A percentile compares a stretch with the other conserved stretches of the same genome.
phyloP scores from a whole-genome alignment of 2,113 vertebrate species.

The Xiphophorus hellerii region DNA sequence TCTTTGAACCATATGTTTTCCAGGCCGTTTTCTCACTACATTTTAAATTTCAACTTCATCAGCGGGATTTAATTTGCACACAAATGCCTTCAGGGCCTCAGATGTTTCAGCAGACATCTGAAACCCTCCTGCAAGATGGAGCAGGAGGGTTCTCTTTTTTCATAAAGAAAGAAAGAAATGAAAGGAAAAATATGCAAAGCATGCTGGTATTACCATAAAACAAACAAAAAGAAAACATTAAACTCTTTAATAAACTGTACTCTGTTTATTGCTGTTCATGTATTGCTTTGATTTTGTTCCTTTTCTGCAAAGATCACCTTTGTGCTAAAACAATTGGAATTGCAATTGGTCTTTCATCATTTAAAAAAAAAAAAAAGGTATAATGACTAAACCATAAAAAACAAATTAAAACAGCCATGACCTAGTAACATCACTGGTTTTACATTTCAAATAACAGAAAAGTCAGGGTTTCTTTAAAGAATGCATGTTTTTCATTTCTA shows the following conservation, averaged over 20 bases:
- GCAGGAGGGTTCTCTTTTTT: too few species aligned
- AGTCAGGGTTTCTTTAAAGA: constrained; percentile 1
- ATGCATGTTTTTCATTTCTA: constrained; percentile 9
- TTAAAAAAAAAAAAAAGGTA: not conserved
- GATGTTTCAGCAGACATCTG: not conserved
- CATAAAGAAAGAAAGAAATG: not conserved
- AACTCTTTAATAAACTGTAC: not conserved
- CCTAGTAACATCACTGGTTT: constrained; percentile 12
- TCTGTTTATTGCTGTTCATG: not conserved
- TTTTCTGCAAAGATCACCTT: constrained; percentile 2
- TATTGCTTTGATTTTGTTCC: not conserved
- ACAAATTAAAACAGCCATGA: constrained; percentile 32
- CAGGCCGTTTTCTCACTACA: not conserved
- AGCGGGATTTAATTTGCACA: not conserved
- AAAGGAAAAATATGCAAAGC: not conserved
- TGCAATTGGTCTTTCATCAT: not conserved
- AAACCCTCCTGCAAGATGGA: not conserved
- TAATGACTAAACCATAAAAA: not conserved
- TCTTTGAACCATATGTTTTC: not conserved
- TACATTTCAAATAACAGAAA: constrained; percentile 48
- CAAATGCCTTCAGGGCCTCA: not conserved
- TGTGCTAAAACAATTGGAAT: not conserved
- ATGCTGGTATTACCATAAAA: not conserved
- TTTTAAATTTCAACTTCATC: not conserved
- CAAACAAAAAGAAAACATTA: not conserved